Evolutionary conservation across 2,113 vertebrate genomes (phyloP).

Genomic region (Pomatostomus ruficeps): DNA sequence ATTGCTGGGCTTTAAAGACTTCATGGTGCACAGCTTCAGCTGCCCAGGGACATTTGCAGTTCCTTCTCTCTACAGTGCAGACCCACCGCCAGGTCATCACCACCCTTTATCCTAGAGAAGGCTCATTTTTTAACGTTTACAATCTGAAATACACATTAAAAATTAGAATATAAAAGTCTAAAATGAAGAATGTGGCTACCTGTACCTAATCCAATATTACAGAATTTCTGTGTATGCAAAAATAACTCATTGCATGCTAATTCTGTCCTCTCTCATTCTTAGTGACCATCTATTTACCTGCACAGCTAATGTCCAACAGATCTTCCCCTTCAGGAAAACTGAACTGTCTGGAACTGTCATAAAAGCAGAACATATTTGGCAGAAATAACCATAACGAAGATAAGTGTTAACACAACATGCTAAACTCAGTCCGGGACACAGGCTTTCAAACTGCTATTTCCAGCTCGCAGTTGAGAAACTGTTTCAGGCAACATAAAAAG

Average conservation of each 20-base stretch:
- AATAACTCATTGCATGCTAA: background rate
- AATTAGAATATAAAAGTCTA: background rate
- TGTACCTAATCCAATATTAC: background rate
- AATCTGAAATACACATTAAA: background rate
- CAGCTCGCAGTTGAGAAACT: constrained; percentile 23
- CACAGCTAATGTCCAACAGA: background rate
- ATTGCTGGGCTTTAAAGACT: background rate
- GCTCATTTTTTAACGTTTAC: background rate
- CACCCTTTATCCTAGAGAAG: background rate
- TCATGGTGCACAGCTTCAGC: background rate
- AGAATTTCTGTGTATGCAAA: background rate
- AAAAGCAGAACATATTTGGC: constrained; percentile 10
- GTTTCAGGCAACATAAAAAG: constrained; percentile 46
- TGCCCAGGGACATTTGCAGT: background rate
- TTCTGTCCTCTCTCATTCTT: background rate
- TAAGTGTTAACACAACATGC: constrained; percentile 18
- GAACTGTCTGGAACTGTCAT: background rate
- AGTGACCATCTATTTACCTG: background rate
- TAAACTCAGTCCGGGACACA: background rate
- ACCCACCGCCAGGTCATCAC: background rate
- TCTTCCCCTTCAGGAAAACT: background rate
- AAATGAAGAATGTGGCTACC: background rate
- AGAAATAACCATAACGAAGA: constrained; percentile 34
- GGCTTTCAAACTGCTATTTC: constrained; percentile 35
- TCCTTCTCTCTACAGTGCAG: background rate